Evolutionary conservation across 1,140 invertebrate species (phyloP).

Genomic region (Mizuhopecten yessoensis): DNA sequence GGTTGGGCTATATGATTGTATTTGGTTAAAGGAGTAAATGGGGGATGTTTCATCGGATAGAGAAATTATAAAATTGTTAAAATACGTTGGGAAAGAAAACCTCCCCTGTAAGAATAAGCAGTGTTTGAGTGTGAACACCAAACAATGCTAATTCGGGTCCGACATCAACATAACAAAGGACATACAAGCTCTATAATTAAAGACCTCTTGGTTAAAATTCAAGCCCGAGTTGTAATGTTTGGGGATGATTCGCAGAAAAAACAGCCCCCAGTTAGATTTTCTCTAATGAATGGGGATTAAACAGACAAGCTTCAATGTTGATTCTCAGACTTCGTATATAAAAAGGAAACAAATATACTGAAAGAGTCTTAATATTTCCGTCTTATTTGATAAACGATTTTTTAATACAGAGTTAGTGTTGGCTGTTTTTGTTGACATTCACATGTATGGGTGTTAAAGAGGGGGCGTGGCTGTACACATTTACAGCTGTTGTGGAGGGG

Average conservation of each 20-base stretch:
- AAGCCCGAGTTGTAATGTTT: background rate
- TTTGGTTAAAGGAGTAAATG: background rate
- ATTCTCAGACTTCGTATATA: background rate
- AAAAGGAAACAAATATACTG: background rate
- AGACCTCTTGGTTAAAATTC: background rate
- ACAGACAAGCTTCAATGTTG: background rate
- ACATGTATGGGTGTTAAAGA: background rate
- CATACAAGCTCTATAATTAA: background rate
- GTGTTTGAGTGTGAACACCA: background rate
- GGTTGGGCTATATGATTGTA: background rate
- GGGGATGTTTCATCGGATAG: background rate
- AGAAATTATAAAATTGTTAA: conserved; percentile 15
- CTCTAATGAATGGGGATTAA: background rate
- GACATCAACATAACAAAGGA: background rate
- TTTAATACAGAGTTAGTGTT: background rate
- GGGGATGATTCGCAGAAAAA: conserved; percentile 4
- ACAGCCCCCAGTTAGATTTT: background rate
- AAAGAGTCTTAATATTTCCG: background rate
- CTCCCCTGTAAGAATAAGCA: background rate
- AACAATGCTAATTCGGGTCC: background rate
- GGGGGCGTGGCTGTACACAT: background rate
- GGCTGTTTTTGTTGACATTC: background rate
- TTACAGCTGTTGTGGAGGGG: too few species aligned
- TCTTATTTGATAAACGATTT: background rate
- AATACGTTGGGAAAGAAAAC: background rate